phyloP scores from a whole-genome alignment of 2,888 invertebrate genomes.

The Priocnemis perturbator region DNA sequence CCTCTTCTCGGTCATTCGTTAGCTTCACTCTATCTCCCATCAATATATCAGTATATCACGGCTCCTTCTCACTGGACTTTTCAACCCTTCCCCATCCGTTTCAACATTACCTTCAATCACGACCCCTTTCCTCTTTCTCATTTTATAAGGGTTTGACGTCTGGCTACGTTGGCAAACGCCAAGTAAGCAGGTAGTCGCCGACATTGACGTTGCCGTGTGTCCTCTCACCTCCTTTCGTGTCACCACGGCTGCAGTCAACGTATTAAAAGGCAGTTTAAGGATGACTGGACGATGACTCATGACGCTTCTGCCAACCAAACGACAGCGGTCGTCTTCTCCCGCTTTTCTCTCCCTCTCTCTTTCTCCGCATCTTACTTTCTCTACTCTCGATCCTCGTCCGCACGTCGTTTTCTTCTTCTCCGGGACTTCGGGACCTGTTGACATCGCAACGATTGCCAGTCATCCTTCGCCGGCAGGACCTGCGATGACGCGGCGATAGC shows the following conservation, averaged over 20 bases:
- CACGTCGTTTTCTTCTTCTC: conserved; percentile 10
- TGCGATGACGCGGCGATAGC: conserved; percentile 47
- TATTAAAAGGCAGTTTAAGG: conserved; percentile 73
- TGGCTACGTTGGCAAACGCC: conserved; percentile 46
- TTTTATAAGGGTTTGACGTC: conserved; percentile 23
- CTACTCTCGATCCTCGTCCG: conserved; percentile 29
- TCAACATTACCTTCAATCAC: conserved; percentile 19
- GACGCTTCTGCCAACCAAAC: conserved; percentile 46
- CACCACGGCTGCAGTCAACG: conserved; percentile 57
- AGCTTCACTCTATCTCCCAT: no score
- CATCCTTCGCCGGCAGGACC: conserved; percentile 41
- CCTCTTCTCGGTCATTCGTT: no score
- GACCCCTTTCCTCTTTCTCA: neutral
- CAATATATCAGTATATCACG: neutral
- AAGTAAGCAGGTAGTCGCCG: conserved; percentile 65
- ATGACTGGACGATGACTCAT: conserved; percentile 69
- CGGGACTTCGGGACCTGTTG: conserved; percentile 43
- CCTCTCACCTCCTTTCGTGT: conserved; percentile 64
- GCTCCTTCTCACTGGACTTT: neutral
- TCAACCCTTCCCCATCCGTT: conserved; percentile 1
- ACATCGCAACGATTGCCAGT: conserved; percentile 54
- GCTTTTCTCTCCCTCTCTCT: conserved; percentile 19
- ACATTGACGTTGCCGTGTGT: conserved; percentile 57
- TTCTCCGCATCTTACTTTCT: conserved; percentile 18
- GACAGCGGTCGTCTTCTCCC: conserved; percentile 14